A percentile compares a stretch with the other conserved stretches of the same genome.
phyloP scores from a whole-genome alignment of 2,797 vertebrate genomes.

The Acridotheres tristis region DNA sequence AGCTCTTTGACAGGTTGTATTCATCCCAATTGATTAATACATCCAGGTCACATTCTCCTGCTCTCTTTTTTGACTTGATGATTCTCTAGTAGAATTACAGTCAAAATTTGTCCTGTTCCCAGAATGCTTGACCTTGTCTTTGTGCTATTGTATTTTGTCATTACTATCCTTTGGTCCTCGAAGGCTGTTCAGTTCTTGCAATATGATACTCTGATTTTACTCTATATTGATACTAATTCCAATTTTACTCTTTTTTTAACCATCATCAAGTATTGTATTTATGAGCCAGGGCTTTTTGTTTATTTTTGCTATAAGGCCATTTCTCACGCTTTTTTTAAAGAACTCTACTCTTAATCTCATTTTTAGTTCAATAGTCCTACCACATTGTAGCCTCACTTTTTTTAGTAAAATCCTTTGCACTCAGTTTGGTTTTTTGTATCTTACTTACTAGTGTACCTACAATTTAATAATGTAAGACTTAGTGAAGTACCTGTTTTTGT shows the following conservation, averaged over 20 bases:
- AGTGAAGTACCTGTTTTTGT: not conserved
- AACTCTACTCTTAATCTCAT: not conserved
- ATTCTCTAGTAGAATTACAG: not conserved
- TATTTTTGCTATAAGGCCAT: not conserved
- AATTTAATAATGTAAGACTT: not conserved
- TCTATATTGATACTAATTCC: not conserved
- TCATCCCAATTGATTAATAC: not conserved
- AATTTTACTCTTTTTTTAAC: not conserved
- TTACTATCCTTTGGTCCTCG: not conserved
- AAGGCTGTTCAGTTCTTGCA: not conserved
- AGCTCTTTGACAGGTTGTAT: not conserved
- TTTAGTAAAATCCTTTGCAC: not conserved
- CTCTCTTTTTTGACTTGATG: not conserved
- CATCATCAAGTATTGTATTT: not conserved
- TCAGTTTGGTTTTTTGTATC: not conserved
- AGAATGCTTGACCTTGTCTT: not conserved
- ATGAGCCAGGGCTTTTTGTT: not conserved
- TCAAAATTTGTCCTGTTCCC: not conserved
- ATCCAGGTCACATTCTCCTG: not conserved
- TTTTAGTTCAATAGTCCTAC: not conserved
- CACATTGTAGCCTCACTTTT: not conserved
- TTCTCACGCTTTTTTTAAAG: not conserved
- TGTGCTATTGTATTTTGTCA: not conserved
- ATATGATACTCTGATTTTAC: not conserved
- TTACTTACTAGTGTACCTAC: not conserved